Conservation (phyloP, 1,140 invertebrate species). For the Drosophila melanica region DNA sequence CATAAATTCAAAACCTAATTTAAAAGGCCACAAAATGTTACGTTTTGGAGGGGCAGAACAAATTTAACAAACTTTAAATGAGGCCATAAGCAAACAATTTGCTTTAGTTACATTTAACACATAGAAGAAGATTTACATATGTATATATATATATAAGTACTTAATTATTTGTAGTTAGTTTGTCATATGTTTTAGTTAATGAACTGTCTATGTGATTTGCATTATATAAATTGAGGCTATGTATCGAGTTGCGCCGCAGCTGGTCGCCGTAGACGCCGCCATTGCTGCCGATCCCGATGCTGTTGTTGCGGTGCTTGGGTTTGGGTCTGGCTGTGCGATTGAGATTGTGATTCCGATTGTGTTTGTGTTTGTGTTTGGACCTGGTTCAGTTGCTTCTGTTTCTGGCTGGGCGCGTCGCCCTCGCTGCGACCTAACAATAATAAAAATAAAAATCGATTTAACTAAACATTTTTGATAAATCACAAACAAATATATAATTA, state of each 20-base stretch:
- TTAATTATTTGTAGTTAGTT: constrained; percentile 41
- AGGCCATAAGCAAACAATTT: constrained; percentile 57
- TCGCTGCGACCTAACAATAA: constrained; percentile 68
- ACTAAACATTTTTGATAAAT: too few relatives aligned
- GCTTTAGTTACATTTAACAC: constrained; percentile 52
- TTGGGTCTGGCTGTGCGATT: constrained; percentile 15
- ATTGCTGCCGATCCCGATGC: constrained; percentile 40
- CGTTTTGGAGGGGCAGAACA: constrained; percentile 40
- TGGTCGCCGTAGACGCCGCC: constrained; percentile 27
- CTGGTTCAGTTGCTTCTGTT: constrained; percentile 55
- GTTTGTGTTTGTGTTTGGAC: constrained; percentile 29
- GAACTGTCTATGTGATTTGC: constrained; percentile 46
- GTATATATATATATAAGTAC: constrained; percentile 9
- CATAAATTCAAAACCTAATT: constrained; percentile 62
- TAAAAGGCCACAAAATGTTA: constrained; percentile 58
- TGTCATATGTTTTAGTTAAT: constrained; percentile 18
- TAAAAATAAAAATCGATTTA: too few relatives aligned
- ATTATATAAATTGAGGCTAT: constrained; percentile 62
- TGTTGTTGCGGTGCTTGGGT: constrained; percentile 23
- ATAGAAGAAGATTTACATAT: constrained; percentile 37
- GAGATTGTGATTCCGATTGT: constrained; percentile 32
- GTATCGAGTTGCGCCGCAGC: constrained; percentile 41
- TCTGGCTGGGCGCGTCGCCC: constrained; percentile 71
- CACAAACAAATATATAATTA: background rate
- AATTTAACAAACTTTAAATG: constrained; percentile 67